Evolutionary conservation across 2,797 vertebrate genomes (phyloP).

Genomic region (Mionectes olivaceus): DNA sequence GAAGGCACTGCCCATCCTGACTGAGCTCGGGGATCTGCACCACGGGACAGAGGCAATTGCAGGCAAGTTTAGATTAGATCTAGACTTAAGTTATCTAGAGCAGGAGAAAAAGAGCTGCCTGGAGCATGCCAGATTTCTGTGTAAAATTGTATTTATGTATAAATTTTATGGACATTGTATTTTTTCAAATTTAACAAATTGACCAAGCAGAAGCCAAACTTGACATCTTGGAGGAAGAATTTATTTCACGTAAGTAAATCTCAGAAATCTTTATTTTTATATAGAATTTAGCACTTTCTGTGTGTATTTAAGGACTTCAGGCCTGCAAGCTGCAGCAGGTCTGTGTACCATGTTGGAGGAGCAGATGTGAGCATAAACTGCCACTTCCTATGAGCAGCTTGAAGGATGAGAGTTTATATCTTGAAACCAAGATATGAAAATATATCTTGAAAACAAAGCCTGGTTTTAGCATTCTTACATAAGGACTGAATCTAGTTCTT

Average conservation of each 20-base stretch:
- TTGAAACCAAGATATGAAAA: background rate
- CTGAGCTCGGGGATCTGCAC: background rate
- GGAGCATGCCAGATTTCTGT: background rate
- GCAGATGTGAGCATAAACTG: background rate
- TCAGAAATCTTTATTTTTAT: background rate
- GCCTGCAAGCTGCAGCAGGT: background rate
- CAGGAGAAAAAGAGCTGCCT: background rate
- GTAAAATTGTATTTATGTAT: background rate
- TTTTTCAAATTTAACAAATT: background rate
- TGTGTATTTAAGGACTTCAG: background rate
- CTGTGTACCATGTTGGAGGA: background rate
- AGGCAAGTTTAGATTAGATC: background rate
- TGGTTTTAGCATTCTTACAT: background rate
- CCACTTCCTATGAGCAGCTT: background rate
- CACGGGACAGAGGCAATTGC: background rate
- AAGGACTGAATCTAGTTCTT: background rate
- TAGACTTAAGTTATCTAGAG: background rate
- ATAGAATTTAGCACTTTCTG: background rate
- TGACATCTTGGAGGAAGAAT: background rate
- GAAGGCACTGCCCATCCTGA: background rate
- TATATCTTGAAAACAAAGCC: background rate
- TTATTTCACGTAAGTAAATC: background rate
- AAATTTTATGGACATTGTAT: background rate
- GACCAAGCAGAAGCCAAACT: background rate
- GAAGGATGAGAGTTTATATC: background rate